Base-by-base conservation (phyloP, 1,140 invertebrate genomes). In the Magallana angulata region DNA sequence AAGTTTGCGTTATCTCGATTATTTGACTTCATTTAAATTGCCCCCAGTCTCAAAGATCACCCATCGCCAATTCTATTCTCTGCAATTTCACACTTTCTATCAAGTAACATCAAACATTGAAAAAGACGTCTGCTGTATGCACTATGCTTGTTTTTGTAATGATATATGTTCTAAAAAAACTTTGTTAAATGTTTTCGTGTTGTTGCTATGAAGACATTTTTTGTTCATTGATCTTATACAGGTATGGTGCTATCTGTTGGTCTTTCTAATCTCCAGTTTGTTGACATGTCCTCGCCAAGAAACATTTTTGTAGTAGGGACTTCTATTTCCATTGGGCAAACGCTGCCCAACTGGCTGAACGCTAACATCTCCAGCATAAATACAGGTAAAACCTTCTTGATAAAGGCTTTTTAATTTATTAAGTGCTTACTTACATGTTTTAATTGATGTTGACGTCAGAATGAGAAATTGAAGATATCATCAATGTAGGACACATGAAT, bases 291-390 rank as follows among this genome's bases (percentile, higher is more conserved):
- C 92, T 98, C 97, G 16, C 96, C 97, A 16, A 89, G 95, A 85
- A 98, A 98, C 95, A 95, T 98, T 6, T 98, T 98, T 93, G 97
- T 98, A 82, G 95, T 98, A 8, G 98, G 97, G 14, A 96, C 98
- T 89, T 98, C 97, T 9, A 95, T 98, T 64, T 98, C 98, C 94
- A 97, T 98, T 91, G 97, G 97, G 8, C 92, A 98, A 94, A 95
- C 97, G 1, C 92, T 98, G 71, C 97, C 97, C 0, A 96, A 96
- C 86, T 98, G 97, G 97, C 87, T 93, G 48, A 85, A 96, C 9
- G 93, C 95, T 8, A 95, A 97, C 94, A 95, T 96, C 6, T 95
- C 95, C 1, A 95, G 95, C n/a, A 97, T 98, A 56, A 92, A 96
- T 85, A 97, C 97, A 0, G 97, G 97, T 94, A 76, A 36, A 89